Evolutionary conservation across 2,888 invertebrate genomes (phyloP), one percentile per base, ranked within the genome.

Genomic region (Lepidochitona cinerea): DNA sequence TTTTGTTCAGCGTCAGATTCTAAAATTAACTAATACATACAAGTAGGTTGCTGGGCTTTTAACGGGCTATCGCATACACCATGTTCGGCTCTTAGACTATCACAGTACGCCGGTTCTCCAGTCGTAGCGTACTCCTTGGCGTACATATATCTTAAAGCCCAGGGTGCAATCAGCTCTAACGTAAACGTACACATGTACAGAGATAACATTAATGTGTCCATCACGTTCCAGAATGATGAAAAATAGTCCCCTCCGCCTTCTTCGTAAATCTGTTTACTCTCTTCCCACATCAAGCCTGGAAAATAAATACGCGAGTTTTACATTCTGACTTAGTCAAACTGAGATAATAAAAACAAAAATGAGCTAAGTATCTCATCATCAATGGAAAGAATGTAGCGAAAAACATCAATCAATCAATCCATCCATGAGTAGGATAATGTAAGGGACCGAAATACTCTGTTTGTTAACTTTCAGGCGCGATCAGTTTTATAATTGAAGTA

Each of bases 141-240:
- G 32, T 59, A 59, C 32, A 59, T 14, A 4, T 29, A 29, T 4
- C 59, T 23, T 14, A 59, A 32, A 3, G 59, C 59, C 59, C 59
- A 1, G 2, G 59, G 59, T 2, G 59, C 59, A 23, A 59, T 32
- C 4, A 59, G 14, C 32, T 59, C 59, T 32, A 59, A 26, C 23
- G 26, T 23, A 68, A 83, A 87, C 37, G 84, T 85, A 5, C 84
- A 81, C 37, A 87, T 72, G 33, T 84, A 81, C 37, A 87, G 81
- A 14, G 81, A 75, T 52, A 88, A 79, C 82, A 88, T 84, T n/a
- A 80, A 67, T 9, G 83, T 85, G 78, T 88, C 87, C 64, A 88
- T 80, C 49, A 85, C 80, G 73, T 88, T 88, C 88, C 88, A 88
- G 68, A 85, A 78, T 12, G 87, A 86, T 23, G 78, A 78, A 35